Evolutionary conservation across 2,113 vertebrate genomes (phyloP), one percentile per base, ranked within the genome.

Genomic region (Poeciliopsis prolifica): DNA sequence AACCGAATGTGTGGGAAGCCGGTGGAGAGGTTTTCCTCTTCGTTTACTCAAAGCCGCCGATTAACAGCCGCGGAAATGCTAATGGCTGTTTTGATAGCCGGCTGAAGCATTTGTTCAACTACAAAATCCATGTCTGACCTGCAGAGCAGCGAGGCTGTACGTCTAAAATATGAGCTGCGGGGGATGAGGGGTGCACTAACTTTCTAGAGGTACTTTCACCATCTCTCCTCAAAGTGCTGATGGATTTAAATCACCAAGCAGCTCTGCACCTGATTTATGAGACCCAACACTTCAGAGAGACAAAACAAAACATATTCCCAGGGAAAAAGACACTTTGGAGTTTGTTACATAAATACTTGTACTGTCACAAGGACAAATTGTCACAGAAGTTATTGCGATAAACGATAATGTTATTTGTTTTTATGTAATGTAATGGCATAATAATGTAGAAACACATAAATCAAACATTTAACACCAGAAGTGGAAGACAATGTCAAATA

Each of bases 31-130:
- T 65, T 77, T 82, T 87, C 83, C 88, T 74, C 72, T 48, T 65
- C 86, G 85, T 90, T 92, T 93, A 91, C 79, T 89, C 87, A 87
- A 72, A 76, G 14, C 71, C 65, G 67, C 86, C 75, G 81, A 94
- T 93, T 92, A 94, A 62, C 83, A 78, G 80, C 83, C 5, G 67
- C 90, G 89, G 91, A 93, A 94, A 92, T 92, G 89, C 92, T 93
- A 90, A 92, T 88, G 90, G 88, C 85, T 92, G 91, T 92, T 94
- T 94, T 89, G 70, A 89, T 88, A 90, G 85, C 48, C 75, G 86
- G 78, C 78, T 83, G 26, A 81, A 64, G 79, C 87, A 81, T 85
- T 89, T 93, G 91, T 92, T 91, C 92, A 74, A 75, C 87, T 85
- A 78, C 15, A 83, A 91, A 88, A 92, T 90, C 88, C 80, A 37